Base-by-base conservation (phyloP, 2,888 invertebrate species). In the Macrosoma leucophasiata region DNA sequence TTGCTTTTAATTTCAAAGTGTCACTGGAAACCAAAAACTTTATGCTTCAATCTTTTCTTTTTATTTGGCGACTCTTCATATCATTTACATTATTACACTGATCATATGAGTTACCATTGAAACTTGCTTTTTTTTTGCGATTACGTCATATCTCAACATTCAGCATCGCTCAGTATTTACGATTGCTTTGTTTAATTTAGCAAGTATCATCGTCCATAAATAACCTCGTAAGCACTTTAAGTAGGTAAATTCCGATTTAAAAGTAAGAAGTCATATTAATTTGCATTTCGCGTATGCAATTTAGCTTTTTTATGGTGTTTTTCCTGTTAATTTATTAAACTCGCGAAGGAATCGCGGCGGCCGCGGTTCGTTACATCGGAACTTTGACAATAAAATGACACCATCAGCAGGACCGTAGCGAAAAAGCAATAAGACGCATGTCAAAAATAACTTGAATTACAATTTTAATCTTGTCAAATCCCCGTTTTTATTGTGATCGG, bases 401-500 rank as follows among this genome's bases (percentile, higher is more conserved):
- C 58, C 54, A 46, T 55, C 43, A 22, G 36, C 39, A 33, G 19
- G 50, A 60, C 69, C 70, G 72, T 69, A 76, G 67, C 78, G 65
- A 77, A 77, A 69, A 73, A 64, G 70, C 79, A 82, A 81, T 79
- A 79, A 79, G 74, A 71, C 59, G 71, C 68, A 70, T 58, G 81
- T 79, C 81, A 76, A 59, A 72, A 70, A 74, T 76, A 77, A 75
- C 75, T 76, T 77, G 77, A 76, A 72, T 78, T 79, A 82, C 78
- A 81, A 78, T 81, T 81, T 81, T 78, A 84, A 84, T 84, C 82
- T 77, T 75, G 78, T 78, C 81, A 73, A 78, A 84, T 84, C 81
- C 81, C 65, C 61, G 64, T 73, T 77, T 84, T 84, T 84, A 84
- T 84, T 71, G 71, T 66, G 64, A 65, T 63, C 68, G 59, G 61